Percentiles rank a stretch among this genome's conserved stretches.
These are phyloP conservation scores for Popillia japonica DNA, from an alignment of 1,140 invertebrate genomes.

Conservation along the genomic window DNA sequence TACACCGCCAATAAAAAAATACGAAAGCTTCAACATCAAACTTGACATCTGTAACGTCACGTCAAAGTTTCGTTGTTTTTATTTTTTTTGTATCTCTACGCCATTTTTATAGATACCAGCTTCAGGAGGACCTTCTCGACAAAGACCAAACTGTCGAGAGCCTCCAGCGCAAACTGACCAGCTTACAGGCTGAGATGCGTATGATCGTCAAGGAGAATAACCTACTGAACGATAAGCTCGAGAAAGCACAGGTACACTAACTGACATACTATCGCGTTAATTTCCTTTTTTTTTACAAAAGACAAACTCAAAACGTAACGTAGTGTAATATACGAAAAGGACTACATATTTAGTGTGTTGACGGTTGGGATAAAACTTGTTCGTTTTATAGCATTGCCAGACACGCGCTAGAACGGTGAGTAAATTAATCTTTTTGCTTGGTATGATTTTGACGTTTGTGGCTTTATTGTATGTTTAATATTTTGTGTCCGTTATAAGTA, in stretches of 20 bases:
- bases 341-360: neutral
- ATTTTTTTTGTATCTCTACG: no score
- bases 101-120: constrained; percentile 56
- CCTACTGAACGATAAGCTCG: constrained; percentile 51
- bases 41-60: no score
- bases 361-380: neutral
- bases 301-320: neutral
- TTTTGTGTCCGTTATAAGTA: no score
- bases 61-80: no score
- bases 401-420: constrained; percentile 2
- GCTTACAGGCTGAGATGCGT: constrained; percentile 61
- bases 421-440: neutral
- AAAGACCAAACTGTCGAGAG: constrained; percentile 62
- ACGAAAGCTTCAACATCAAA: constrained; percentile 11
- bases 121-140: constrained; percentile 63
- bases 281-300: neutral
- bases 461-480: no score
- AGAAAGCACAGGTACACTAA: constrained; percentile 37
- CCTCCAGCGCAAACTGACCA: constrained; percentile 62
- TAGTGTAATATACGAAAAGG: neutral
- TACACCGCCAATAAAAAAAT: neutral
- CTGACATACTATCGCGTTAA: neutral
- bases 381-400: neutral
- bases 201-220: constrained; percentile 55
- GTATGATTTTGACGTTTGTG: no score